A percentile compares a stretch with the other conserved stretches of the same genome.
These are phyloP conservation scores for Stercorarius parasiticus DNA, from an alignment of 2,113 vertebrate genomes.

Conservation along the genomic window DNA sequence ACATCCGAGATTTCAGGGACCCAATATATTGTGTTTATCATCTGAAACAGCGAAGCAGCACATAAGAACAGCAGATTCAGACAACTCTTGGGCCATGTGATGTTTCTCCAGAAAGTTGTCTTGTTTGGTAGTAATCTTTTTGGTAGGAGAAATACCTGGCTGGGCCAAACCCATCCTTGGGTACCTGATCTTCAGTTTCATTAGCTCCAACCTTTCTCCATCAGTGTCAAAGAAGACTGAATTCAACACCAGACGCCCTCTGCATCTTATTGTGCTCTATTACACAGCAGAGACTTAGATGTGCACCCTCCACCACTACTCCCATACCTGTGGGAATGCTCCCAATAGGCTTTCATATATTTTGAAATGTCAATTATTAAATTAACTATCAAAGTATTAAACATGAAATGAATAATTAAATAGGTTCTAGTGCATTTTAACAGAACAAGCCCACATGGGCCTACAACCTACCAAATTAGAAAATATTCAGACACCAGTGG, in stretches of 20 bases:
- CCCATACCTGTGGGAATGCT: not conserved
- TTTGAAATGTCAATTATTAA: not conserved
- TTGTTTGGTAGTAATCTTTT: not conserved
- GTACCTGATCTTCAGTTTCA: not conserved
- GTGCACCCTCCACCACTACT: not conserved
- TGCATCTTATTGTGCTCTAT: not conserved
- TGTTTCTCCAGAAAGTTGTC: not conserved
- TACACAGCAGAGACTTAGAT: not conserved
- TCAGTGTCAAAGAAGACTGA: not conserved
- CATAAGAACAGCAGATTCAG: not conserved
- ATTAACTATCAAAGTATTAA: not conserved
- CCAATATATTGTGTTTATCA: not conserved
- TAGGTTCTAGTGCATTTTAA: not conserved
- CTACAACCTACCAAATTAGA: not conserved
- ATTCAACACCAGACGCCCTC: not conserved
- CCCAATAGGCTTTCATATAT: not conserved
- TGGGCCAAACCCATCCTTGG: not conserved
- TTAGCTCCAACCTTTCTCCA: not conserved
- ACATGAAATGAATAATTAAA: not conserved
- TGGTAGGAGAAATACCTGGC: not conserved
- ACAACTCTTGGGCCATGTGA: not conserved
- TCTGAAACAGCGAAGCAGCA: not conserved
- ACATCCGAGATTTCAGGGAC: not conserved
- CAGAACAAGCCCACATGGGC: not conserved
- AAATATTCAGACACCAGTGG: not conserved